Base-by-base conservation (phyloP, 2,888 invertebrate species). In the Spisula solida region DNA sequence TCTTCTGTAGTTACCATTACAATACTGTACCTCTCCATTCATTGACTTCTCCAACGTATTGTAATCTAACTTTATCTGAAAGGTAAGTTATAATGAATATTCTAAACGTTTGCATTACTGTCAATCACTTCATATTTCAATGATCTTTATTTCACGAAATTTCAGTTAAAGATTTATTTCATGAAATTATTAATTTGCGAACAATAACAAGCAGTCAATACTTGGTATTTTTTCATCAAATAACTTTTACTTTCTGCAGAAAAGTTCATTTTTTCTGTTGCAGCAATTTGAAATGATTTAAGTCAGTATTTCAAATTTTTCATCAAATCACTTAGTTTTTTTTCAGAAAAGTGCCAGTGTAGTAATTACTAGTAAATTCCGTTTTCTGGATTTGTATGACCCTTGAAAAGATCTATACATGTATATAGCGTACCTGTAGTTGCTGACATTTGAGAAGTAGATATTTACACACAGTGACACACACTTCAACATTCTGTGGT, bases 401-500 rank as follows among this genome's bases (percentile, higher is more conserved):
- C 12, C 16, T 16, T 51, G 51, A 8, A 51, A 51, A 8, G 1
- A 10, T 51, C 1, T 51, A 51, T 16, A 8, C 14, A 51, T 5
- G 1, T 16, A 48, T 18, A 6, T 25, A 81, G 56, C 90, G 70
- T 89, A 95, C 95, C 94, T 95, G 95, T 16, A 95, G 86, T 85
- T 94, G 93, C 84, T 95, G 95, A 90, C 95, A 95, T 48, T 94
- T 94, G 70, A 92, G 90, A 18, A 95, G 90, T 41, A 95, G 88
- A 20, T 94, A 92, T 86, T 93, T 94, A 82, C 93, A 92, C 6
- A 93, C 91, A 10, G 94, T 88, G 25, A 94, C 93, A 14, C 93
- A 91, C 29, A 94, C 88, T 81, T 94, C 95, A n/a, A 95, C 89
- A 81, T 94, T 93, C 86, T 93, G 92, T 16, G 94, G 92, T 20